Base-by-base conservation (phyloP, 2,797 vertebrate genomes). In the Sebastes minor region DNA sequence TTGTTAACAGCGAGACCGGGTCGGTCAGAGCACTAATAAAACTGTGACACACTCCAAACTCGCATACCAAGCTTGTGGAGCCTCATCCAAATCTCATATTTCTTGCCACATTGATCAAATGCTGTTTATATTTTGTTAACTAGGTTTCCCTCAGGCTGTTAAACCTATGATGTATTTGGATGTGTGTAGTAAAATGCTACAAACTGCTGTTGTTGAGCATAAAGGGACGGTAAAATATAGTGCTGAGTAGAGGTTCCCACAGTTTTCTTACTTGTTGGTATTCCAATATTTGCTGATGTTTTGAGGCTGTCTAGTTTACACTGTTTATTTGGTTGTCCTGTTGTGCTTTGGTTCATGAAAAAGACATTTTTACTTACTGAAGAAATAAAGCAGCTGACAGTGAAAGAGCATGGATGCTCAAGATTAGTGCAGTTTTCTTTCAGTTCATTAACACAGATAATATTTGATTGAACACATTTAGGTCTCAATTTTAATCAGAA, bases 401-500 rank as follows among this genome's bases (percentile, higher is more conserved):
- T n/a, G 8, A 42, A 61, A 62, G 11, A 74, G 78, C 10, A 72
- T 4, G 2, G 3, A 60, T 35, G 25, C 8, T 82, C 25, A 65
- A 1, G 67, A 57, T 20, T 33, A 3, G 2, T 78, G 2, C 12
- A 49, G 2, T 71, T 86, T 81, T 55, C 61, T 65, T 76, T 86
- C 16, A 42, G 2, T 62, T 71, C 12, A 82, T 57, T 42, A 74
- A 81, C 64, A 64, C 61, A 64, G 25, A 78, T 71, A 71, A 78
- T 75, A 61, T 71, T 92, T 88, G 87, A 87, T 91, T 89, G 28
- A 81, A 76, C 81, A 87, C 49, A 71, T 65, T 67, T 35, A 73
- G 27, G 62, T 85, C 81, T 85, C 67, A 74, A 38, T 86, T 90
- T 62, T 55, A 66, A 20, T 68, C 27, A 10, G 32, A 8, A 38